Evolutionary conservation across 2,113 vertebrate genomes (phyloP).

Genomic region (Triplophysa tibetana): DNA sequence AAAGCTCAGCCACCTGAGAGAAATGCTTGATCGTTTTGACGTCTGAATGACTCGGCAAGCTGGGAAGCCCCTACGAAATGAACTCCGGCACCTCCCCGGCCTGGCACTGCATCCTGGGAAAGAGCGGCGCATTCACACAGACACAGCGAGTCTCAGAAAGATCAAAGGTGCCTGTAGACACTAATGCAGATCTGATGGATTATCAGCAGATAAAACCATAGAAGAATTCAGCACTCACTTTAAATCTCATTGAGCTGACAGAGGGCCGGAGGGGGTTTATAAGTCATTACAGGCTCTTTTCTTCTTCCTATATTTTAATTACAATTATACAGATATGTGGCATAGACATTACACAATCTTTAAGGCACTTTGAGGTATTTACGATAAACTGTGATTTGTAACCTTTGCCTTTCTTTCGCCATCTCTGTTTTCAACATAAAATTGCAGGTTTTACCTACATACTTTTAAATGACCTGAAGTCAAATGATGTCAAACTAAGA

Average conservation of each 20-base stretch:
- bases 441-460: too few species aligned
- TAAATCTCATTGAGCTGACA: slow-evolving; percentile 56
- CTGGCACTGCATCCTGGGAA: slow-evolving; percentile 69
- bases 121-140: slow-evolving; percentile 65
- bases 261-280: slow-evolving; percentile 50
- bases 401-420: too few species aligned
- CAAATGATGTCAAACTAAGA: too few species aligned
- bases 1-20: slow-evolving; percentile 33
- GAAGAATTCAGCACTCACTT: slow-evolving; percentile 59
- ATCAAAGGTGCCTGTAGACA: slow-evolving; percentile 77
- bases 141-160: slow-evolving; percentile 72
- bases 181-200: slow-evolving; percentile 78
- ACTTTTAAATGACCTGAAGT: too few species aligned
- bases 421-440: too few species aligned
- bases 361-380: too few species aligned
- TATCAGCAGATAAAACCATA: slow-evolving; percentile 72
- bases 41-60: slow-evolving; percentile 63
- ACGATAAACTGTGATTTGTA: too few species aligned
- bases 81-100: slow-evolving; percentile 60
- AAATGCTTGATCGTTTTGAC: slow-evolving; percentile 42
- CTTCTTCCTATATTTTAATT: background rate
- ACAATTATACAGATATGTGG: background rate
- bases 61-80: slow-evolving; percentile 71
- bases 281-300: background rate
- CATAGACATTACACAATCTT: too few species aligned